phyloP scores from a whole-genome alignment of 1,140 invertebrate genomes.

The Telenomus remus region DNA sequence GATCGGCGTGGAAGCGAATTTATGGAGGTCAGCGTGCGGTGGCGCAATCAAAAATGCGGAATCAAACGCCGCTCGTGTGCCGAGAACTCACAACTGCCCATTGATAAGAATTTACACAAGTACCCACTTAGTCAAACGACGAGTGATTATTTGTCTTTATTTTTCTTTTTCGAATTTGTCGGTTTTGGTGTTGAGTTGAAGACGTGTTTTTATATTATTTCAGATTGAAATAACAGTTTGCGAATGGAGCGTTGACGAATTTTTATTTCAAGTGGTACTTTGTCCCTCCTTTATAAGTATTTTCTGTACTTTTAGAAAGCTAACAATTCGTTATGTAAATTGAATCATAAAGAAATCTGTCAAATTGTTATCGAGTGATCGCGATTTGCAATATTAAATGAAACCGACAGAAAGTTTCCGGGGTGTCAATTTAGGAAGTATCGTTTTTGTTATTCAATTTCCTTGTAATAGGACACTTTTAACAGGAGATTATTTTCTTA shows the following conservation, averaged over 20 bases:
- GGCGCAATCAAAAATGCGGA: conserved; percentile 53
- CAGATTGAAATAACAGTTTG: conserved; percentile 1
- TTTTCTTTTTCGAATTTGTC: too few relatives aligned
- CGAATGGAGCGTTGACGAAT: neutral
- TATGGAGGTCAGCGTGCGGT: conserved; percentile 38
- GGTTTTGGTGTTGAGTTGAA: neutral
- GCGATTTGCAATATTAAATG: too few relatives aligned
- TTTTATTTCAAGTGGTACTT: neutral
- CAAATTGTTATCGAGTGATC: too few relatives aligned
- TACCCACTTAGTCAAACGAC: conserved; percentile 64
- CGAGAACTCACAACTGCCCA: conserved; percentile 44
- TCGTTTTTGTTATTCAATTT: too few relatives aligned
- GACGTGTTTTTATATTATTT: conserved; percentile 27
- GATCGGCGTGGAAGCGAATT: conserved; percentile 24
- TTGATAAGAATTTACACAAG: conserved; percentile 61
- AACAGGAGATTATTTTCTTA: too few relatives aligned
- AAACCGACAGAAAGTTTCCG: too few relatives aligned
- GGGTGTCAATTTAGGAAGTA: too few relatives aligned
- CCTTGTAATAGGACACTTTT: too few relatives aligned
- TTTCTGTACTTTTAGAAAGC: too few relatives aligned
- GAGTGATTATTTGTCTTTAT: conserved; percentile 33
- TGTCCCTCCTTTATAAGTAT: too few relatives aligned
- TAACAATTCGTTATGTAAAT: too few relatives aligned
- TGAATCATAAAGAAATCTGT: too few relatives aligned
- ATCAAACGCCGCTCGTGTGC: conserved; percentile 30